These are phyloP conservation scores for Drepana arcuata DNA, from an alignment of 1,140 invertebrate species.

Conservation along the genomic window DNA sequence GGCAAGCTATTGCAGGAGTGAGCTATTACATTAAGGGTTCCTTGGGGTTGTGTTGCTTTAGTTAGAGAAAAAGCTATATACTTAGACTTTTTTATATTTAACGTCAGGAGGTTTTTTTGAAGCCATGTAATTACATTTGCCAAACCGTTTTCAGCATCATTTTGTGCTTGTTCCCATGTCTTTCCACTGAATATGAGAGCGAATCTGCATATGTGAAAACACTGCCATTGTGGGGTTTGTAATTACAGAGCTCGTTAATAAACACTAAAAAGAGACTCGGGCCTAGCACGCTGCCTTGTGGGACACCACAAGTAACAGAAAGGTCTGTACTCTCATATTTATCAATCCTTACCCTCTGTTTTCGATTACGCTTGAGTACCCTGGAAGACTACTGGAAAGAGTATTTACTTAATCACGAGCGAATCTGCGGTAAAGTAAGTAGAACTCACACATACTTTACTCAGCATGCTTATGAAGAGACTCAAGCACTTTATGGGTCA, in stretches of 20 bases:
- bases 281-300: too few relatives aligned
- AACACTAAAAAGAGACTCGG: background rate
- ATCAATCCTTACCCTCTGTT: too few relatives aligned
- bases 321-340: too few relatives aligned
- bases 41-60: background rate
- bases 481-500: background rate
- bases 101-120: background rate
- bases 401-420: slow-evolving; percentile 1
- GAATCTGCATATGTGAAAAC: background rate
- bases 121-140: background rate
- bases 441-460: slow-evolving; percentile 2
- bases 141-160: background rate
- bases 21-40: background rate
- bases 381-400: slow-evolving; percentile 5
- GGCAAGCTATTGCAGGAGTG: background rate
- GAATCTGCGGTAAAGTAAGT: background rate
- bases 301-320: background rate
- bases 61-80: background rate
- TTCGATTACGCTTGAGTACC: background rate
- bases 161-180: background rate
- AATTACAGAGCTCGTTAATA: background rate
- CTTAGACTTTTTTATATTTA: background rate
- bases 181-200: background rate
- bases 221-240: background rate
- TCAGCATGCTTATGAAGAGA: background rate